Percentiles rank a stretch among this genome's conserved stretches.
Conservation (phyloP, 2,797 vertebrate genomes). For the Hoplostethus mediterraneus region DNA sequence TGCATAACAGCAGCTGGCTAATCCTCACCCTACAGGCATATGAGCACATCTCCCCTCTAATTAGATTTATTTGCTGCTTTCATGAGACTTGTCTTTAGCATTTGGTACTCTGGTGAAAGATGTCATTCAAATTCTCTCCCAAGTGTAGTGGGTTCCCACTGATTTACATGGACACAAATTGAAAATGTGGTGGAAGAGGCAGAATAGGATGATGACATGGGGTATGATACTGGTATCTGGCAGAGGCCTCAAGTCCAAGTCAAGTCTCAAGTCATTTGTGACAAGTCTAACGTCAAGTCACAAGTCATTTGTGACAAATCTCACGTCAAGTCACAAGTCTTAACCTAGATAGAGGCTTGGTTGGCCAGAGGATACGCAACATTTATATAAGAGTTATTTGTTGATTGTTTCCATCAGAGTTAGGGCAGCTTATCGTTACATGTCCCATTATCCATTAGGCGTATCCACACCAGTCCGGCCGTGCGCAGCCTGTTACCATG, state of each 20-base stretch:
- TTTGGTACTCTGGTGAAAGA: conserved; percentile 68
- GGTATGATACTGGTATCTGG: conserved; percentile 6
- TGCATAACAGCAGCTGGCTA: conserved; percentile 87
- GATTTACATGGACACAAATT: conserved; percentile 61
- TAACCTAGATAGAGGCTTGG: too few relatives aligned
- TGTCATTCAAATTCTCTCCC: conserved; percentile 74
- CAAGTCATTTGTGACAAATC: too few relatives aligned
- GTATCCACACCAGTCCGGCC: too few relatives aligned
- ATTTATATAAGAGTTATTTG: too few relatives aligned
- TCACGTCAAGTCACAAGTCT: too few relatives aligned
- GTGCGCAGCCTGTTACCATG: too few relatives aligned
- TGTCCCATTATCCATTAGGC: too few relatives aligned
- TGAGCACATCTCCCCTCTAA: conserved; percentile 77
- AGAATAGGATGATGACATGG: not conserved
- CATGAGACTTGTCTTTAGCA: conserved; percentile 77
- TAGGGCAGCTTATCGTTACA: too few relatives aligned
- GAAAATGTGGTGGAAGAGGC: conserved; percentile 3
- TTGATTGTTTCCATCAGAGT: too few relatives aligned
- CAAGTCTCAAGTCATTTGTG: too few relatives aligned
- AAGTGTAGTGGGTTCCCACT: conserved; percentile 53
- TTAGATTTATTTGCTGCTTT: conserved; percentile 81
- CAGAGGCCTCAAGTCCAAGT: not conserved
- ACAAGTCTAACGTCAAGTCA: too few relatives aligned
- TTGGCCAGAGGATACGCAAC: too few relatives aligned
- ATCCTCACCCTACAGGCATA: conserved; percentile 81